These are phyloP conservation scores for Nasonovia ribisnigri DNA, from an alignment of 2,888 invertebrate genomes.

Conservation along the genomic window DNA sequence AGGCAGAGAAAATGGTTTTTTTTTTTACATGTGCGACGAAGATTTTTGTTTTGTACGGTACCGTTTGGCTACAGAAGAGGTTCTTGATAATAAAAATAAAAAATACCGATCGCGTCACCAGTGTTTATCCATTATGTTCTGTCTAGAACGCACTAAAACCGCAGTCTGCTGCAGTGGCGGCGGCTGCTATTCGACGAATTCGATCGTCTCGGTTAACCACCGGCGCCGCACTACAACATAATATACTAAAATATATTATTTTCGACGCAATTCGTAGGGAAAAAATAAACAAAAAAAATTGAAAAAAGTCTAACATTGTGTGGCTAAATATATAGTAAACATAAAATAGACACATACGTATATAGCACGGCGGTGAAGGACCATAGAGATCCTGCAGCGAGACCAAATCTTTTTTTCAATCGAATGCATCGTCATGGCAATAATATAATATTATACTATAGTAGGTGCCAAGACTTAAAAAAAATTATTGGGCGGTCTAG, in stretches of 20 bases:
- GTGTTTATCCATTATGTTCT: not conserved
- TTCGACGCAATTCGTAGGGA: not conserved
- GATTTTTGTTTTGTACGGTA: not conserved
- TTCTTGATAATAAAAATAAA: not conserved
- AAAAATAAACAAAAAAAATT: not conserved
- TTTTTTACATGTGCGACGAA: not conserved
- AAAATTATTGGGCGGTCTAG: no score
- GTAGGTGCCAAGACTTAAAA: no score
- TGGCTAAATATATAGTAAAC: not conserved
- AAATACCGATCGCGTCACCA: not conserved
- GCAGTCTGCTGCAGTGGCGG: not conserved
- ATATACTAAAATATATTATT: not conserved
- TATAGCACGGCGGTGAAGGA: not conserved
- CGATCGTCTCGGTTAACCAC: not conserved
- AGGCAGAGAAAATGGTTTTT: not conserved
- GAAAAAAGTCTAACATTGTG: not conserved
- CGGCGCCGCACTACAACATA: no score
- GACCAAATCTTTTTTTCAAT: not conserved
- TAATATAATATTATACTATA: not conserved
- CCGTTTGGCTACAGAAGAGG: not conserved
- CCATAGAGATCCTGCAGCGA: not conserved
- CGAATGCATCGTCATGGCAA: not conserved
- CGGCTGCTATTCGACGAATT: slow-evolving; percentile 5
- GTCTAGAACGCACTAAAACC: slow-evolving; percentile 1
- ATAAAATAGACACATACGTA: not conserved